These are phyloP conservation scores for Protobothrops mucrosquamatus DNA, from an alignment of 2,113 vertebrate genomes.

Conservation along the genomic window DNA sequence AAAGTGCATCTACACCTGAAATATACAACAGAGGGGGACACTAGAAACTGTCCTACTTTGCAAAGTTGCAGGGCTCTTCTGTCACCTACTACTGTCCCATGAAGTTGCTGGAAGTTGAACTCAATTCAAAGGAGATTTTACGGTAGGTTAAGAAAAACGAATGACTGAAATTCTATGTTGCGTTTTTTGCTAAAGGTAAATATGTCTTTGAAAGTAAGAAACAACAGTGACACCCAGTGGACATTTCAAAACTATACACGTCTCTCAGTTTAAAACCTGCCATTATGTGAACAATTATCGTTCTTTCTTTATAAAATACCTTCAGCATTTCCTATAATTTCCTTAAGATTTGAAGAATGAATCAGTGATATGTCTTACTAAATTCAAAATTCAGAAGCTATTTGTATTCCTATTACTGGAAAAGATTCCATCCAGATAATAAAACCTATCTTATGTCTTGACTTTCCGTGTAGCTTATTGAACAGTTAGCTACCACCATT, in stretches of 20 bases:
- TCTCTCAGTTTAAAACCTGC: background rate
- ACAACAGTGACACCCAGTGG: conserved; percentile 63
- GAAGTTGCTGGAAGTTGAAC: background rate
- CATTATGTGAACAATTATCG: background rate
- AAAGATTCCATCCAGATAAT: background rate
- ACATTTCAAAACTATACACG: background rate
- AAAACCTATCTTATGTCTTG: background rate
- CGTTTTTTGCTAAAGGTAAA: background rate
- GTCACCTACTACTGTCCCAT: background rate
- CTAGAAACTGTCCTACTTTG: background rate
- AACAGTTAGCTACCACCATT: background rate
- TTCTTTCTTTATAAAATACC: background rate
- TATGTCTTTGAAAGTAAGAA: conserved; percentile 33
- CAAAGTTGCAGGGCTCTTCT: background rate
- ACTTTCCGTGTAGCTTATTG: background rate
- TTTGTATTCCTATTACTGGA: background rate
- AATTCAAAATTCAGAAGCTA: background rate
- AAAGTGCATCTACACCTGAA: background rate
- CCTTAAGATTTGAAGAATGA: background rate
- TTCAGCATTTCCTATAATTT: background rate
- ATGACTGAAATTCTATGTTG: conserved; percentile 15
- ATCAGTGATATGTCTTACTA: background rate
- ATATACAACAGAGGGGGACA: background rate
- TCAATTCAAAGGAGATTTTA: background rate
- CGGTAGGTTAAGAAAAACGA: background rate